Evolutionary conservation across 2,113 vertebrate species (phyloP).

Genomic region (Tychaedon coryphoeus): DNA sequence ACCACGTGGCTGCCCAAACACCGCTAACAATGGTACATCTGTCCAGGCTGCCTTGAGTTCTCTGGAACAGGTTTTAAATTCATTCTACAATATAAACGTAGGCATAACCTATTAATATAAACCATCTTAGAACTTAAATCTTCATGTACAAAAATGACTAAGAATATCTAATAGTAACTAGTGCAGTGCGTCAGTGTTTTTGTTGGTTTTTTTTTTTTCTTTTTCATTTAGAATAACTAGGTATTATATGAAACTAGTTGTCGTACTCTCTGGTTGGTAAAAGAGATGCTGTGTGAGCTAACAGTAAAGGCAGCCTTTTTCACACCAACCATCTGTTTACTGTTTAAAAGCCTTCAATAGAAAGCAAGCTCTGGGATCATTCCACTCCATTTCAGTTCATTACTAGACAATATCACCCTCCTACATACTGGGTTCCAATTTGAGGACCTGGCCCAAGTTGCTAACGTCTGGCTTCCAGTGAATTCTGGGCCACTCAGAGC

Average conservation of each 20-base stretch:
- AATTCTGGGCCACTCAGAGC: constrained; percentile 77
- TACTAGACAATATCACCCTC: constrained; percentile 63
- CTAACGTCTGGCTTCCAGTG: constrained; percentile 75
- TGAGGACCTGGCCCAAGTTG: constrained; percentile 71
- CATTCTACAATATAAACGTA: constrained; percentile 86
- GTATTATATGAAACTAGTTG: constrained; percentile 82
- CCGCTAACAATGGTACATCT: constrained; percentile 83
- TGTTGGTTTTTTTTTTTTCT: not conserved
- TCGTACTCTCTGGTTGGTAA: constrained; percentile 77
- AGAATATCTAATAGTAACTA: constrained; percentile 86
- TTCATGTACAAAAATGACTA: constrained; percentile 87
- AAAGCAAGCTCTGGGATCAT: constrained; percentile 75
- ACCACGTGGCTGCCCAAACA: constrained; percentile 78
- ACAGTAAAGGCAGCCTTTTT: constrained; percentile 78
- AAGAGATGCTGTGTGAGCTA: constrained; percentile 77
- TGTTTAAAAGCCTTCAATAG: constrained; percentile 76
- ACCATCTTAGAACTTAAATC: constrained; percentile 86
- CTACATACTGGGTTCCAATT: constrained; percentile 68
- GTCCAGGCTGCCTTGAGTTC: constrained; percentile 74
- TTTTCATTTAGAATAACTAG: constrained; percentile 80
- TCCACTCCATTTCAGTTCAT: constrained; percentile 65
- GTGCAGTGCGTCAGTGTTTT: constrained; percentile 83
- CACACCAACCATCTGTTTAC: constrained; percentile 70
- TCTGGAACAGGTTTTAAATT: constrained; percentile 79
- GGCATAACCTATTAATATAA: constrained; percentile 87